Base-by-base conservation (phyloP, 2,113 vertebrate species). In the Varanus komodoensis region DNA sequence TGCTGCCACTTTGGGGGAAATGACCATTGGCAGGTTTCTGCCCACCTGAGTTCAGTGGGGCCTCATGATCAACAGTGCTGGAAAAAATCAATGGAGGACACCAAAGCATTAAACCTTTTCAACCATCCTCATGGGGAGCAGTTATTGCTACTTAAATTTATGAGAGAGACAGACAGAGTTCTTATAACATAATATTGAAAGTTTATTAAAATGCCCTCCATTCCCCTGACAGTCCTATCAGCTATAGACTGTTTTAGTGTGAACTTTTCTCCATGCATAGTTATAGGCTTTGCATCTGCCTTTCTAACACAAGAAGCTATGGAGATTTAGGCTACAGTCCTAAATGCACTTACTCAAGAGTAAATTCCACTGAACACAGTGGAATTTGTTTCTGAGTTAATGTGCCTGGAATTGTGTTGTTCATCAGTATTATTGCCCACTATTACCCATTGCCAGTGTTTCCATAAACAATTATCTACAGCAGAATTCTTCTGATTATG, bases 401-500 rank as follows among this genome's bases (percentile, higher is more conserved):
- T 19, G 21, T 64, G 61, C 61, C 61, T 74, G 1, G 12, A 25
- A 74, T 6, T 74, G 73, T 17, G 73, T 34, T 74, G 4, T 87
- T 27, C 88, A 17, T 34, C 3, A 3, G 25, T 4, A 11, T 0
- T 78, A 82, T 6, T 64, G n/a, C 48, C 84, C 77, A 68, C 50
- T 19, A 44, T 82, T 38, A 11, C 38, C 15, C 0, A 0, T 64
- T 84, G n/a, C 4, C 61, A n/a, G 19, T 52, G 29, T n/a, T 32
- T 48, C 38, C 29, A 91, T 21, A 92, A 86, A 90, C n/a, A 17
- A 78, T 78, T 87, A 32, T 44, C 25, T 38, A 29, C 48, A 68
- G 32, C 48, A 38, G 71, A 87, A 69, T 84, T 84, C 86, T n/a
- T 88, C 81, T 84, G 71, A 88, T 77, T 88, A 84, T 68, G n/a